These are phyloP conservation scores for Galerucella pusilla DNA, from an alignment of 2,888 invertebrate species.

Conservation along the genomic window DNA sequence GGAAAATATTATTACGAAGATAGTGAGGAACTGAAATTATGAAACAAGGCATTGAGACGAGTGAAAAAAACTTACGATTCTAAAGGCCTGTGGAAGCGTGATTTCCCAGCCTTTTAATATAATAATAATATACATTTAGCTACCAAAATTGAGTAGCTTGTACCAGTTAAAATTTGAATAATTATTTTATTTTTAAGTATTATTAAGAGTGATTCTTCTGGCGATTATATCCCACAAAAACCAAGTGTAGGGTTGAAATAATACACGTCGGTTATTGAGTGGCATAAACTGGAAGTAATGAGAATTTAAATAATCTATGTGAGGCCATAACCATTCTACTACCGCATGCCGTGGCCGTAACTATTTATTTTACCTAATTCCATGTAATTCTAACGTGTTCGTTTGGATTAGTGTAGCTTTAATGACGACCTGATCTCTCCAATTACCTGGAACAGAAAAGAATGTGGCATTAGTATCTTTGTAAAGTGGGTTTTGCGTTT, in stretches of 20 bases:
- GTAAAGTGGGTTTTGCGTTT: neutral
- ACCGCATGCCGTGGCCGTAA: slow-evolving; percentile 1
- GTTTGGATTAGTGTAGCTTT: slow-evolving; percentile 1
- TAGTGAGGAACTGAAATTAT: too few species aligned
- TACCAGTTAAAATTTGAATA: too few species aligned
- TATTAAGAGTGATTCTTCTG: too few species aligned
- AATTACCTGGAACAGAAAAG: slow-evolving; percentile 13
- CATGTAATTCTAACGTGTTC: slow-evolving; percentile 8
- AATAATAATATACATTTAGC: too few species aligned
- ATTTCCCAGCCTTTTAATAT: too few species aligned
- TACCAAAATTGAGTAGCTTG: too few species aligned
- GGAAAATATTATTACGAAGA: too few species aligned
- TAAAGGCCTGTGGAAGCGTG: too few species aligned
- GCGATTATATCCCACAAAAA: too few species aligned
- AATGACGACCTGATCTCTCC: slow-evolving; percentile 7
- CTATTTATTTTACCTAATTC: slow-evolving; percentile 16
- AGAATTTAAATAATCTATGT: slow-evolving; percentile 8
- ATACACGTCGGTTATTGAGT: neutral
- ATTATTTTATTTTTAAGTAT: too few species aligned
- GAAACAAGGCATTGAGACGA: too few species aligned
- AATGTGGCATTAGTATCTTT: neutral
- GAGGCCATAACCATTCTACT: neutral
- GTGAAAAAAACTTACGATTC: too few species aligned
- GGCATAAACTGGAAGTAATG: neutral
- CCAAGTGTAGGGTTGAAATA: neutral